Conservation (phyloP, 2,797 vertebrate species). For the Gymnocypris eckloni region DNA sequence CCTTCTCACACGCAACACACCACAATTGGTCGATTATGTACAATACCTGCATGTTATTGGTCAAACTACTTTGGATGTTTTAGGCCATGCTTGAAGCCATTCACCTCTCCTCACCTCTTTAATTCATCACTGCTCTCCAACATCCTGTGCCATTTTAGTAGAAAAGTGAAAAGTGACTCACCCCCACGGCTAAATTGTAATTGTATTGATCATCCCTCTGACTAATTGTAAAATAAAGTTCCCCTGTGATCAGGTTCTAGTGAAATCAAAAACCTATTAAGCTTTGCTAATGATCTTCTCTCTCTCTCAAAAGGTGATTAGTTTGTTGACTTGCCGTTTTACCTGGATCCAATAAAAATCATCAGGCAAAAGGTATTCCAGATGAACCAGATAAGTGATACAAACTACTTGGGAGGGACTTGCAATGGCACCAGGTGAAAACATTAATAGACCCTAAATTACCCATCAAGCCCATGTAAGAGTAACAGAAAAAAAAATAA, state of each 20-base stretch:
- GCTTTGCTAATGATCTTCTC: conserved; percentile 66
- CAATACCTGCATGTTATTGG: no score
- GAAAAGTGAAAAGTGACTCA: conserved; percentile 30
- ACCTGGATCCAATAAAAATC: conserved; percentile 19
- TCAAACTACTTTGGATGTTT: no score
- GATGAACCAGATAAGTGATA: conserved; percentile 13
- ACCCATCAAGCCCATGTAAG: neutral
- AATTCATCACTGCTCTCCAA: neutral
- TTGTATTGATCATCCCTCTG: conserved; percentile 66
- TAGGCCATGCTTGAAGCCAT: neutral
- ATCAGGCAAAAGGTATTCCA: conserved; percentile 3
- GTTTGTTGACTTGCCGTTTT: conserved; percentile 53
- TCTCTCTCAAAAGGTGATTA: conserved; percentile 55
- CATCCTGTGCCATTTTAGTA: conserved; percentile 38
- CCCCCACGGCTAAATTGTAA: conserved; percentile 58
- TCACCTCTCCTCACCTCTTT: conserved; percentile 10
- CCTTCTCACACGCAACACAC: no score
- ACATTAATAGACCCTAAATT: neutral
- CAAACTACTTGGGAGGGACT: neutral
- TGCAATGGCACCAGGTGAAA: neutral
- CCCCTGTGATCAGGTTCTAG: conserved; percentile 67
- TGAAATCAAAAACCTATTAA: conserved; percentile 67
- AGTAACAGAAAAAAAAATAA: neutral
- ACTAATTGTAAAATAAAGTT: conserved; percentile 76
- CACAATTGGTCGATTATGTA: no score